Evolutionary conservation across 2,888 invertebrate species (phyloP), one percentile per base, ranked within the genome.

Genomic region (Noctua comes): DNA sequence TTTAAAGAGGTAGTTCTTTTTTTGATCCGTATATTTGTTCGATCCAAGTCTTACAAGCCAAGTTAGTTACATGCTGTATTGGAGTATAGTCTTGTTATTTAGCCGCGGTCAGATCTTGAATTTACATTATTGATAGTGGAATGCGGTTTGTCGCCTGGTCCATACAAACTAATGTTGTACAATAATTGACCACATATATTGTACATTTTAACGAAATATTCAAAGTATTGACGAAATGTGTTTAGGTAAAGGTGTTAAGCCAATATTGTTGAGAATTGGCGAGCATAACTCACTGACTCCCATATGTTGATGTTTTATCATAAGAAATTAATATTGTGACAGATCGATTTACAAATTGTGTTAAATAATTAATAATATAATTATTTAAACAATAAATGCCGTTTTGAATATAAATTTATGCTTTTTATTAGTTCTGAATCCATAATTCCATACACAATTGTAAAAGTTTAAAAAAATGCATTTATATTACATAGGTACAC

Each of bases 351-450:
- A 93, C 92, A 92, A 92, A 91, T 90, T 92, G 91, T 93, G 92
- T 93, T 94, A 24, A 51, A 93, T 90, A 90, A 92, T 90, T 93
- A 90, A 51, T 21, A 51, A 10, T 51, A 51, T 24, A 51, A 92
- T 90, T 91, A 92, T 92, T 91, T 89, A 90, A 91, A 91, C 90
- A 94, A 92, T 94, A 94, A 94, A 95, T 90, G 91, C 92, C 91
- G 92, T 94, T 94, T 94, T 93, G 86, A 90, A 92, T 91, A 91
- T 83, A 88, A 62, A 1, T 18, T 11, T 46, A 36, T 57, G 13
- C 13, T 80, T 79, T 73, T 79, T 27, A 59, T 59, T 75, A 16
- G 6, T 24, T 27, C 40, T 51, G 2, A 11, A 59, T 8, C 27
- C 18, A 59, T 59, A 16, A 11, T 27, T 18, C 27, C 18, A 59